Conservation (phyloP, 2,888 invertebrate species). For the Ischnura elegans region DNA sequence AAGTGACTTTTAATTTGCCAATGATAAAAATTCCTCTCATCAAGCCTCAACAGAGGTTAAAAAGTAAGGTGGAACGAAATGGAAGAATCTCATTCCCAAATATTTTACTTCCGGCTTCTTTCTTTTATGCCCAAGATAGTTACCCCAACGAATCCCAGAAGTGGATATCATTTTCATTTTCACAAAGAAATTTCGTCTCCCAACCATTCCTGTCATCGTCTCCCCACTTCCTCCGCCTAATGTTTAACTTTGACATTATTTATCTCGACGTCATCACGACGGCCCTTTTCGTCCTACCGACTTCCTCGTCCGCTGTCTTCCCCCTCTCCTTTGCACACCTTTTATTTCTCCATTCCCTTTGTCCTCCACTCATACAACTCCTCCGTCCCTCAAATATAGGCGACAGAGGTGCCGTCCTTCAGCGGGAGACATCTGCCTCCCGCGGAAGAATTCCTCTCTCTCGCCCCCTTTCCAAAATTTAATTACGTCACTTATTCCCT, state of each 20-base stretch:
- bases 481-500: slow-evolving; percentile 46
- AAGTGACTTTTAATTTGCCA: too few species aligned
- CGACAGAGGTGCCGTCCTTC: slow-evolving; percentile 26
- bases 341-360: slow-evolving; percentile 23
- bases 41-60: too few species aligned
- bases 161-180: background rate
- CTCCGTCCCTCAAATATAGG: background rate
- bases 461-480: slow-evolving; percentile 22
- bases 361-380: slow-evolving; percentile 10
- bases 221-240: background rate
- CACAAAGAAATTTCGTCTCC: background rate
- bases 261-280: background rate
- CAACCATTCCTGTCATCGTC: background rate
- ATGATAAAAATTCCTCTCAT: too few species aligned
- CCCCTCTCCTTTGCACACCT: background rate
- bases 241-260: slow-evolving; percentile 37
- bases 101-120: background rate
- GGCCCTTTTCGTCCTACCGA: background rate
- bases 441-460: slow-evolving; percentile 40
- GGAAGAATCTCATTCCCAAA: background rate
- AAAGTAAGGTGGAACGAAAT: too few species aligned
- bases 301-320: background rate
- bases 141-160: background rate
- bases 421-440: slow-evolving; percentile 49
- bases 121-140: background rate